phyloP scores from a whole-genome alignment of 2,797 vertebrate species.

The Acanthis flammea region DNA sequence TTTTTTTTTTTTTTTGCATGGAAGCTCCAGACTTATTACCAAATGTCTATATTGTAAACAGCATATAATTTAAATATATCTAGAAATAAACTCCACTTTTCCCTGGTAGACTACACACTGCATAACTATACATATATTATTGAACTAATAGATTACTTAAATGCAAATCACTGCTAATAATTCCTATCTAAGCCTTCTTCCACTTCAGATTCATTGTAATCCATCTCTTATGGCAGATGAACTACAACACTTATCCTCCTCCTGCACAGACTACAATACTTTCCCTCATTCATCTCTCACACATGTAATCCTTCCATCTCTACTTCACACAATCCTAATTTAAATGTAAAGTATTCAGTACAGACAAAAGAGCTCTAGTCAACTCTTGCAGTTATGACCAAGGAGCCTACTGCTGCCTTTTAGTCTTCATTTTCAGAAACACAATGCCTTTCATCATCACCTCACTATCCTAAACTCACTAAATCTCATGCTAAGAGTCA shows the following conservation, averaged over 20 bases:
- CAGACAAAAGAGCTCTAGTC: constrained; percentile 48
- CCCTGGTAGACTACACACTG: not conserved
- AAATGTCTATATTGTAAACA: not conserved
- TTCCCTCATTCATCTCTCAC: constrained; percentile 59
- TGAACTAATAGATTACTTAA: constrained; percentile 58
- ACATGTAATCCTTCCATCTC: constrained; percentile 66
- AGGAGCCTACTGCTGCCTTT: constrained; percentile 12
- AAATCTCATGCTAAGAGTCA: not conserved
- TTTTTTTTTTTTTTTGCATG: not conserved
- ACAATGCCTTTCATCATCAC: not conserved
- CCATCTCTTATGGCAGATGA: constrained; percentile 65
- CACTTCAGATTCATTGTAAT: constrained; percentile 61
- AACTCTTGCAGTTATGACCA: constrained; percentile 32
- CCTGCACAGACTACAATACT: constrained; percentile 47
- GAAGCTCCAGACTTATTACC: constrained; percentile 1
- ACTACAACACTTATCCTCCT: constrained; percentile 52
- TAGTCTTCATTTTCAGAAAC: not conserved
- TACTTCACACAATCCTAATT: constrained; percentile 66
- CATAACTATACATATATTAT: not conserved
- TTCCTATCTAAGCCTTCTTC: constrained; percentile 61
- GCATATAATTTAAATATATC: not conserved
- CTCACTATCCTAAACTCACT: constrained; percentile 9
- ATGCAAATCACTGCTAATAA: constrained; percentile 62
- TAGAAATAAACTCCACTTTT: constrained; percentile 5
- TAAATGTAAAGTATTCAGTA: constrained; percentile 66